Base-by-base conservation (phyloP, 2,888 invertebrate genomes). In the Lepidocyrtoides sp. region DNA sequence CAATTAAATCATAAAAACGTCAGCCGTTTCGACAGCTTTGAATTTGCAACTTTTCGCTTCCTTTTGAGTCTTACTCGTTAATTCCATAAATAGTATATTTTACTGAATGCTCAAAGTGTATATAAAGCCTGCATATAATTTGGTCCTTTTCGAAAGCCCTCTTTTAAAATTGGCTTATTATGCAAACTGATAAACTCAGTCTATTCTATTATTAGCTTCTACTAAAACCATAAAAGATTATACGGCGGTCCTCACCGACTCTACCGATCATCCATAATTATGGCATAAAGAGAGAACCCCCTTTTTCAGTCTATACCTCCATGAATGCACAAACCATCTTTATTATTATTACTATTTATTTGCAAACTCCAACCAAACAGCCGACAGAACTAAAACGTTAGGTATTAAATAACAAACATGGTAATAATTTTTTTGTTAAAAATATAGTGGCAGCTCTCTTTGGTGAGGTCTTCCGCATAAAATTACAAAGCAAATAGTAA, bases 401-500 rank as follows among this genome's bases (percentile, higher is more conserved):
- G 29, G 29, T 12, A 29, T 32, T 41, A 41, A 69, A 69, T 69
- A 41, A 69, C 41, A 20, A 12, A n/a, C 36, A 41, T 17, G 17
- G 41, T 4, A 10, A 72, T 72, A 72, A 44, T 23, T 44, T 72
- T 10, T 17, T 1, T 29, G 23, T 8, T 8, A 60, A 60, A 60
- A n/a, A 66, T 66, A 66, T 66, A 26, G n/a, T 36, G 32, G 5
- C 69, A n/a, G 60, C 32, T 66, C 36, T 20, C 41, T 83, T 44
- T 82, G 41, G 82, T 82, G 82, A 63, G 82, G 82, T 82, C 66
- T 41, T 10, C 48, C 29, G 12, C 51, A 51, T 84, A 29, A 63
- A 51, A 69, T 69, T 69, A 84, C 66, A 69, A 69, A 69, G 32
- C 17, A 84, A 83, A 83, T 44, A 83, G 29, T 82, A 36, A 82